Conservation (phyloP, 2,888 invertebrate genomes). For the Dryocosmus kuriphilus region DNA sequence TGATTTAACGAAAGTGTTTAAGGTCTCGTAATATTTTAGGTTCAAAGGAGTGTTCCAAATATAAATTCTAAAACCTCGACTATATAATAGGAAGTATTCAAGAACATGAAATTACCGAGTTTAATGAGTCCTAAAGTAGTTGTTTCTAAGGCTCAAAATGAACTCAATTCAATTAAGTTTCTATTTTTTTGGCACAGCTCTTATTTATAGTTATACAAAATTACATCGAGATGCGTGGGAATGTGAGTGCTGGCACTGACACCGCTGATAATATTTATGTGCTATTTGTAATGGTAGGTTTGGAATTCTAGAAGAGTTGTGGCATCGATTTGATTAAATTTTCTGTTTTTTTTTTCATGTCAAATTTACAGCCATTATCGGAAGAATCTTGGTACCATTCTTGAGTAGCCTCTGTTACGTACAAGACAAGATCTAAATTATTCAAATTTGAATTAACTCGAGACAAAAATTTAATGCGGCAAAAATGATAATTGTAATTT, state of each 20-base stretch:
- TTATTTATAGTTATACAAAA: constrained; percentile 2
- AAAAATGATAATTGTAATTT: not conserved
- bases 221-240: not conserved
- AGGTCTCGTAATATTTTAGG: no score
- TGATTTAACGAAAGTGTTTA: no score
- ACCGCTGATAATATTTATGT: not conserved
- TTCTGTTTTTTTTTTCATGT: not conserved
- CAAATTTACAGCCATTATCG: not conserved
- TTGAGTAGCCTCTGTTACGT: no score
- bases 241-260: constrained; percentile 35
- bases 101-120: no score
- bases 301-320: not conserved
- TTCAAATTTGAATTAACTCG: not conserved
- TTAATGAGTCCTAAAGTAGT: no score
- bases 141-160: no score
- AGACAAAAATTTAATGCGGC: not conserved
- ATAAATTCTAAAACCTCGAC: no score
- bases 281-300: not conserved
- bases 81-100: no score
- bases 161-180: not conserved
- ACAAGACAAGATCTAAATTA: not conserved
- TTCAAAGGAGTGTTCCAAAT: no score
- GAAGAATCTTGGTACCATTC: not conserved
- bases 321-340: not conserved
- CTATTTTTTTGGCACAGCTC: no score